phyloP scores from a whole-genome alignment of 2,113 vertebrate genomes.

The Asarcornis scutulata region DNA sequence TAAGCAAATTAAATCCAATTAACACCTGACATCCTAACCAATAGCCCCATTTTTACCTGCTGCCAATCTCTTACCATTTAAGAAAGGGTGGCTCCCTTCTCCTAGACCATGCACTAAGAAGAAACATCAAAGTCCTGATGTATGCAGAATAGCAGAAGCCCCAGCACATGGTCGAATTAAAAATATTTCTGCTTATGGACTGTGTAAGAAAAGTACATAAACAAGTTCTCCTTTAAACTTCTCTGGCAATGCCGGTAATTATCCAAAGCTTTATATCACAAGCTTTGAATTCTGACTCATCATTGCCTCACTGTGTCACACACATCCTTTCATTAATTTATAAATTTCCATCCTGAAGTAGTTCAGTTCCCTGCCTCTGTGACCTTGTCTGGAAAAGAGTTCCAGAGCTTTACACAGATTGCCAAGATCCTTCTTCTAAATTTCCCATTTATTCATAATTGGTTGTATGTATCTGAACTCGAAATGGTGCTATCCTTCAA shows the following conservation, averaged over 20 bases:
- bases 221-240: not conserved
- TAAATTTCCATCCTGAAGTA: constrained; percentile 40
- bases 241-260: not conserved
- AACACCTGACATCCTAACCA: not conserved
- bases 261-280: not conserved
- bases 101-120: not conserved
- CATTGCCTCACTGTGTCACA: constrained; percentile 8
- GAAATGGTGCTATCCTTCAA: constrained; percentile 46
- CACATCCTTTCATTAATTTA: constrained; percentile 25
- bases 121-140: not conserved
- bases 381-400: constrained; percentile 31
- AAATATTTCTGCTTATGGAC: not conserved
- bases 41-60: not conserved
- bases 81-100: not conserved
- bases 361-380: not conserved
- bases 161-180: not conserved
- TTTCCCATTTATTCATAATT: constrained; percentile 38
- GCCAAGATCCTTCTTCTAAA: constrained; percentile 33
- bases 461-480: constrained; percentile 42
- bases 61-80: not conserved
- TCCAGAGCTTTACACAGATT: constrained; percentile 42
- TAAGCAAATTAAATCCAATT: not conserved
- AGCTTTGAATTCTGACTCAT: constrained; percentile 19
- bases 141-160: not conserved
- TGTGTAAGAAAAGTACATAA: not conserved